Base-by-base conservation (phyloP, 2,888 invertebrate genomes). In the Pammene fasciana region DNA sequence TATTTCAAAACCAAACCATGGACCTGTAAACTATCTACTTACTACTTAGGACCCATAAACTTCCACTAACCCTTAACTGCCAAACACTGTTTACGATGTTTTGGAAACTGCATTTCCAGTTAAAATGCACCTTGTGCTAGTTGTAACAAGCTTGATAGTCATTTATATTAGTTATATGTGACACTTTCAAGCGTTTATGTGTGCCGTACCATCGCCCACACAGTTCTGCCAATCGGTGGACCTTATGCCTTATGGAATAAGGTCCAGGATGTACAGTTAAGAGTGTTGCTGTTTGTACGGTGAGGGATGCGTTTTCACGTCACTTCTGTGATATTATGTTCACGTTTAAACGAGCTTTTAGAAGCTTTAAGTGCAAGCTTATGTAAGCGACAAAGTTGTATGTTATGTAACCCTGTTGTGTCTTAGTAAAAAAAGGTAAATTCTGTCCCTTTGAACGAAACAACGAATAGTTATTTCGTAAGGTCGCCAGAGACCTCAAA, bases 51-150 rank as follows among this genome's bases (percentile, higher is more conserved):
- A 26, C 5, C 26, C 50, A 50, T 50, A 50, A 50, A 57, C 62
- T 56, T 50, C 34, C 41, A 46, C 56, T 56, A 62, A 46, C 46
- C 60, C 46, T 43, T 64, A 62, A 68, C 68, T 68, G 62, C 62
- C 62, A 34, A 68, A 68, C n/a, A 14, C 67, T 50, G 56, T 68
- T 68, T 57, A 68, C 68, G 68, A 68, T 64, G 68, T 68, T 64
- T 68, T 36, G 54, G 54, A 6, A 26, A 50, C 5, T 14, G 13
- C 14, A n/a, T 10, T 16, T 5, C 26, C 50, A 34, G n/a, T 34
- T 2, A 43, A 64, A 50, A n/a, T 36, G 10, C 4, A 64, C 68
- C 18, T 8, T 26, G 4, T n/a, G n/a, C 2, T 9, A 11, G 4
- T 6, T 57, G n/a, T 3, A n/a, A n/a, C n/a, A 45, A 56, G 26